Conservation (phyloP, 2,797 vertebrate genomes). For the Miichthys miiuy region DNA sequence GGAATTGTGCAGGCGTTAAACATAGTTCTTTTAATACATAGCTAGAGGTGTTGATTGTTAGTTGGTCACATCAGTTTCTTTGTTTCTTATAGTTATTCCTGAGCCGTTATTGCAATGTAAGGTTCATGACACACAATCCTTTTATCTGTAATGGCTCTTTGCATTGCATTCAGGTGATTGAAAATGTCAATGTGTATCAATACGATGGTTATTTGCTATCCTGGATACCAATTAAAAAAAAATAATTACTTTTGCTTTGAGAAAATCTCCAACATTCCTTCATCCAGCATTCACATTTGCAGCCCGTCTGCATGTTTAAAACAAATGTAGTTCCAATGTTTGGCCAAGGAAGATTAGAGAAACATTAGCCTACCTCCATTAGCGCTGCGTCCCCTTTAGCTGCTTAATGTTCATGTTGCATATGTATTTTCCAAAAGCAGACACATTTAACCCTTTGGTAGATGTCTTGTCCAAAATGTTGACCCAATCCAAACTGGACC, state of each 20-base stretch:
- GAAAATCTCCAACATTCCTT: too few relatives aligned
- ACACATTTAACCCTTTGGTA: too few relatives aligned
- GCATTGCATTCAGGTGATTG: constrained; percentile 14
- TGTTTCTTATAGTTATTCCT: neutral
- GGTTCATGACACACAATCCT: neutral
- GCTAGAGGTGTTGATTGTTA: constrained; percentile 56
- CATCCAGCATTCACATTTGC: neutral
- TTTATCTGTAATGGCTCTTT: constrained; percentile 12
- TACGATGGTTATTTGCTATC: constrained; percentile 9
- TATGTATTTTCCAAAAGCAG: too few relatives aligned
- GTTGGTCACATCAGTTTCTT: neutral
- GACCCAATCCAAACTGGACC: neutral
- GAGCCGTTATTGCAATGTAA: neutral
- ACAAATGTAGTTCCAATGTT: neutral
- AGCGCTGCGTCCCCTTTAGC: neutral
- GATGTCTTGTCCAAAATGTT: neutral
- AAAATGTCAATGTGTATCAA: constrained; percentile 26
- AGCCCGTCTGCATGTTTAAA: neutral
- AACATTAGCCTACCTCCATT: neutral
- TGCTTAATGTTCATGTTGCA: too few relatives aligned
- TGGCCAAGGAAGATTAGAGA: neutral
- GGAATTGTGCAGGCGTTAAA: constrained; percentile 26
- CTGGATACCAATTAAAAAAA: neutral
- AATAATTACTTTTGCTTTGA: too few relatives aligned
- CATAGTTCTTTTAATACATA: constrained; percentile 18